Conservation (phyloP, 1,140 invertebrate genomes). For the Danaus plexippus region DNA sequence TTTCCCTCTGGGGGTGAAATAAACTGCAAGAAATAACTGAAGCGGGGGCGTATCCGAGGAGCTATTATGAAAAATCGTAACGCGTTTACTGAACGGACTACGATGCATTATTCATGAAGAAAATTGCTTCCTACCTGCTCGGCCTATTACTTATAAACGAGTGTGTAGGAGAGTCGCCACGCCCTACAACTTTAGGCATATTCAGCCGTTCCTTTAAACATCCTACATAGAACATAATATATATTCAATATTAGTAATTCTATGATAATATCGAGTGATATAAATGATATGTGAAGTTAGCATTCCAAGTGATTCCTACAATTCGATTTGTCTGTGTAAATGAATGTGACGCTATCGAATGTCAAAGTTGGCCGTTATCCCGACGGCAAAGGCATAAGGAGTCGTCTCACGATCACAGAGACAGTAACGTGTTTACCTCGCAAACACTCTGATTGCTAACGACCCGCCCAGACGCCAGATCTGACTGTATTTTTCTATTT, state of each 20-base stretch:
- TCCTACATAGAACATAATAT: too few species aligned
- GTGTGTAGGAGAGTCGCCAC: slow-evolving; percentile 23
- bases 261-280: neutral
- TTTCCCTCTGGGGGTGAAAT: slow-evolving; percentile 34
- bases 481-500: slow-evolving; percentile 21
- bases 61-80: slow-evolving; percentile 69
- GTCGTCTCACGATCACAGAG: slow-evolving; percentile 41
- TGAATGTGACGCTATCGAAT: slow-evolving; percentile 25
- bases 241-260: too few species aligned
- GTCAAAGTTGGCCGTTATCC: slow-evolving; percentile 22
- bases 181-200: slow-evolving; percentile 17
- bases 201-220: too few species aligned
- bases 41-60: slow-evolving; percentile 34
- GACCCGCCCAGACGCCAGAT: slow-evolving; percentile 34
- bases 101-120: slow-evolving; percentile 59
- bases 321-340: slow-evolving; percentile 12
- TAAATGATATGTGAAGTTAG: neutral
- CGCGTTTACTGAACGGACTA: slow-evolving; percentile 59
- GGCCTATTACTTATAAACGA: slow-evolving; percentile 40
- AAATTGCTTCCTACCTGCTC: slow-evolving; percentile 53
- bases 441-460: slow-evolving; percentile 56
- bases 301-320: slow-evolving; percentile 11
- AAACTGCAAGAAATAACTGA: slow-evolving; percentile 46
- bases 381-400: slow-evolving; percentile 32
- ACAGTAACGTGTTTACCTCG: slow-evolving; percentile 43